Percentiles rank a stretch among this genome's conserved stretches.
These are phyloP conservation scores for Castor canadensis DNA, from an alignment of 2,113 vertebrate genomes.

Conservation along the genomic window DNA sequence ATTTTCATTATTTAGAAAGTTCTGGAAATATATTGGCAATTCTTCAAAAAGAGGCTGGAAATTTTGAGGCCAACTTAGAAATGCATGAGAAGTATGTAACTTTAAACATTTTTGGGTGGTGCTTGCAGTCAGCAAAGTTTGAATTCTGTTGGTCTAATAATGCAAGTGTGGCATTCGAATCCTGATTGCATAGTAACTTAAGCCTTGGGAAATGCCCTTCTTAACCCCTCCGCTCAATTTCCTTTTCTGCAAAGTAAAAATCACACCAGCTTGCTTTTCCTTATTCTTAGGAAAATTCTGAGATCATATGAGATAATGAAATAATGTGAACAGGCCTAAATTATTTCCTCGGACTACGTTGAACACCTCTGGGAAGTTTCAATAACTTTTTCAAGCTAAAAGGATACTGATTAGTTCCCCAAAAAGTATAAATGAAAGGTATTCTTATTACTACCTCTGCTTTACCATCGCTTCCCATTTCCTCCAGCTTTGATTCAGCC, in stretches of 20 bases:
- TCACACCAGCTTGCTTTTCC: constrained; percentile 47
- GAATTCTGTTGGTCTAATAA: neutral
- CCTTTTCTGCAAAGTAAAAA: constrained; percentile 58
- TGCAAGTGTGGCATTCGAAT: neutral
- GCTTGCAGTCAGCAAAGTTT: neutral
- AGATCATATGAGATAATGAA: constrained; percentile 57
- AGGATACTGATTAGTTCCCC: constrained; percentile 59
- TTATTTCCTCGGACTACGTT: constrained; percentile 25
- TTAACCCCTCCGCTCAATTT: constrained; percentile 44
- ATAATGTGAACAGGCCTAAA: constrained; percentile 11
- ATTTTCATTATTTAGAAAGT: constrained; percentile 12
- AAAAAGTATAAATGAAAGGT: constrained; percentile 44
- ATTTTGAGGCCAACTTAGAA: constrained; percentile 4
- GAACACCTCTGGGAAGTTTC: constrained; percentile 69
- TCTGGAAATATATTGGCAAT: constrained; percentile 25
- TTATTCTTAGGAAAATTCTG: constrained; percentile 65
- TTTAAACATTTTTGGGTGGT: neutral
- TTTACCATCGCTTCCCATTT: neutral
- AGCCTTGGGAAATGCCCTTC: constrained; percentile 66
- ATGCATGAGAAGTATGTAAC: neutral
- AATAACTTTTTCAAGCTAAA: constrained; percentile 64
- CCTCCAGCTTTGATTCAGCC: neutral
- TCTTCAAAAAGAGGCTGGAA: neutral
- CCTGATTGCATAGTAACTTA: neutral
- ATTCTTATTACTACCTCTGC: constrained; percentile 13